A percentile compares a stretch with the other conserved stretches of the same genome.
These are phyloP conservation scores for Platysternon megacephalum DNA, from an alignment of 2,113 vertebrate species.

Conservation along the genomic window DNA sequence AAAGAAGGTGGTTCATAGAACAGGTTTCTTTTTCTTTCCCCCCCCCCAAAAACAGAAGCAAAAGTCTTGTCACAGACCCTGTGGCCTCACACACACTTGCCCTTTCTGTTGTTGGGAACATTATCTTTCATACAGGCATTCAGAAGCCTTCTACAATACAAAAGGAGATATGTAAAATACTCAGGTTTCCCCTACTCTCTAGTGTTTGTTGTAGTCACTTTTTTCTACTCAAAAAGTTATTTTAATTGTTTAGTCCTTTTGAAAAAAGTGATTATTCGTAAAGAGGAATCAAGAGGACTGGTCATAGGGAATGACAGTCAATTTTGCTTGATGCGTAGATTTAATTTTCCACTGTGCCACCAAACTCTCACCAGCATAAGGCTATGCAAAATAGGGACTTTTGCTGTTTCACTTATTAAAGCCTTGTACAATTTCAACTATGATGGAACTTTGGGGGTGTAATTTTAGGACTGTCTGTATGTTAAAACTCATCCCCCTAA, in stretches of 20 bases:
- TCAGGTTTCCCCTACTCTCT: neutral
- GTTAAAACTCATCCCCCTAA: neutral
- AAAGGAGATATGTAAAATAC: neutral
- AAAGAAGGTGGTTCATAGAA: neutral
- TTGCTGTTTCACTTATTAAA: neutral
- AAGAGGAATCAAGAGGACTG: neutral
- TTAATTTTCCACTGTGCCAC: neutral
- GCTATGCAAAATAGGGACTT: neutral
- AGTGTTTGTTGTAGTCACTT: neutral
- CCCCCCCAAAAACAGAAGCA: neutral
- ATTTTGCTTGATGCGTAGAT: neutral
- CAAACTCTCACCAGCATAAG: neutral
- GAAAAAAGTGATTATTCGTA: conserved; percentile 13
- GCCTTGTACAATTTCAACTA: neutral
- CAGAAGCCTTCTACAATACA: neutral
- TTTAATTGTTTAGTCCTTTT: neutral
- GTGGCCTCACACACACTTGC: no score
- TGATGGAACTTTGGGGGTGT: neutral
- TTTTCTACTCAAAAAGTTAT: neutral
- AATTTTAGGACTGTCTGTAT: neutral
- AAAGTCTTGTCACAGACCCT: neutral
- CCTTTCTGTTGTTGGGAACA: neutral
- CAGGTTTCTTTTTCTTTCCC: neutral
- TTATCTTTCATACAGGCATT: neutral
- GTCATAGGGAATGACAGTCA: neutral